Conservation (phyloP, 1,140 invertebrate species). For the Argopecten irradians region DNA sequence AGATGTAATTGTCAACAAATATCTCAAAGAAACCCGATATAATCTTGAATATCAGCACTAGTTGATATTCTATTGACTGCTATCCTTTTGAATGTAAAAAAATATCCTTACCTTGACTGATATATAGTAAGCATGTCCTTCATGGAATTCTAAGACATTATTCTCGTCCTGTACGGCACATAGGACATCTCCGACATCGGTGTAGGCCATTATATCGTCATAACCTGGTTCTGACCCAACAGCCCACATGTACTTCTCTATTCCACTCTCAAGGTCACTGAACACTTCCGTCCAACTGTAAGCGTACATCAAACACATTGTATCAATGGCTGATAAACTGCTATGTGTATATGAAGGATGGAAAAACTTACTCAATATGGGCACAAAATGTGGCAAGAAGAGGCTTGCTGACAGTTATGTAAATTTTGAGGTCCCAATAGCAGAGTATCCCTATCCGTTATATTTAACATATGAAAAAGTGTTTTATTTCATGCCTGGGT, state of each 20-base stretch:
- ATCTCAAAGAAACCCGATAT: too few species aligned
- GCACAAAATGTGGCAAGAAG: too few species aligned
- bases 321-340: background rate
- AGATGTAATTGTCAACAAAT: too few species aligned
- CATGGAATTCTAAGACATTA: slow-evolving; percentile 31
- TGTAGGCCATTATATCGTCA: slow-evolving; percentile 51
- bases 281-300: slow-evolving; percentile 59
- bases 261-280: slow-evolving; percentile 51
- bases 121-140: slow-evolving; percentile 61
- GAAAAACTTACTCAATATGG: too few species aligned
- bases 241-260: slow-evolving; percentile 48
- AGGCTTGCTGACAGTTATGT: too few species aligned
- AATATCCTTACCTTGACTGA: slow-evolving; percentile 52
- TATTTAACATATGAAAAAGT: too few species aligned
- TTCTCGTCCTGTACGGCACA: slow-evolving; percentile 42
- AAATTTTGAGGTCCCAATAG: too few species aligned
- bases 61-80: too few species aligned
- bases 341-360: background rate
- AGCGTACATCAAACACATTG: slow-evolving; percentile 2
- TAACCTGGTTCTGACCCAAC: slow-evolving; percentile 56
- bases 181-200: slow-evolving; percentile 8
- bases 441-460: too few species aligned
- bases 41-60: too few species aligned
- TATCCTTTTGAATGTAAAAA: too few species aligned
- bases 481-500: too few species aligned